These are phyloP conservation scores for Formicarius rufipectus DNA, from an alignment of 2,113 vertebrate genomes.

Conservation along the genomic window DNA sequence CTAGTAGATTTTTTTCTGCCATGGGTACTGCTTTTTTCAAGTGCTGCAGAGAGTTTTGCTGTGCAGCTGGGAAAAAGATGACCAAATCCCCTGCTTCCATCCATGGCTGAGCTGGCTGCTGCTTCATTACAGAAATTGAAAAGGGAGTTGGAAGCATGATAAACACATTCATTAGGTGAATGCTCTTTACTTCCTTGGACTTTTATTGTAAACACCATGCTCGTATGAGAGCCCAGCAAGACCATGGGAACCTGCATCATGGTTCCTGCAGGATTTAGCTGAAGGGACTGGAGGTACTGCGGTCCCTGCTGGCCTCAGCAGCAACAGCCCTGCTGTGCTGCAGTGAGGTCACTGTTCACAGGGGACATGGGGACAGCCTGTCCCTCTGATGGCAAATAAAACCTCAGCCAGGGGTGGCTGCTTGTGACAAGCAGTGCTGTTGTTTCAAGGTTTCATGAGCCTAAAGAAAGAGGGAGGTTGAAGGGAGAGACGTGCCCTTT, in stretches of 20 bases:
- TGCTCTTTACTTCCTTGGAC: background rate
- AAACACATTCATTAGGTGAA: rapidly evolving
- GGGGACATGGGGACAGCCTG: background rate
- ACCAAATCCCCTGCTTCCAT: background rate
- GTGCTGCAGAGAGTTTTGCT: background rate
- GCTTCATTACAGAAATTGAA: background rate
- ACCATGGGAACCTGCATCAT: background rate
- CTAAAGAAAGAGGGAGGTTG: background rate
- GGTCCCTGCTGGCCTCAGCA: background rate
- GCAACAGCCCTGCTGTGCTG: background rate
- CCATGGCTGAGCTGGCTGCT: background rate
- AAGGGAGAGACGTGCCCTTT: background rate
- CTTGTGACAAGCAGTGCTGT: background rate
- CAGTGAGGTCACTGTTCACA: background rate
- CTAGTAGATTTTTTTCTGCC: background rate
- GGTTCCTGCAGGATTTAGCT: background rate
- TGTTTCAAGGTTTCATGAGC: background rate
- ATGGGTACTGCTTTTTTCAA: background rate
- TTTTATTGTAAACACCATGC: background rate
- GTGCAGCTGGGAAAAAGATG: background rate
- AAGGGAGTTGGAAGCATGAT: background rate
- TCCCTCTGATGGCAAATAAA: background rate
- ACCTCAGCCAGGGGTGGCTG: background rate
- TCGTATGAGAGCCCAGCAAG: rapidly evolving
- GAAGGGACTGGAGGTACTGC: rapidly evolving